Evolutionary conservation across 1,140 invertebrate genomes (phyloP).

Genomic region (Drosophila subobscura): DNA sequence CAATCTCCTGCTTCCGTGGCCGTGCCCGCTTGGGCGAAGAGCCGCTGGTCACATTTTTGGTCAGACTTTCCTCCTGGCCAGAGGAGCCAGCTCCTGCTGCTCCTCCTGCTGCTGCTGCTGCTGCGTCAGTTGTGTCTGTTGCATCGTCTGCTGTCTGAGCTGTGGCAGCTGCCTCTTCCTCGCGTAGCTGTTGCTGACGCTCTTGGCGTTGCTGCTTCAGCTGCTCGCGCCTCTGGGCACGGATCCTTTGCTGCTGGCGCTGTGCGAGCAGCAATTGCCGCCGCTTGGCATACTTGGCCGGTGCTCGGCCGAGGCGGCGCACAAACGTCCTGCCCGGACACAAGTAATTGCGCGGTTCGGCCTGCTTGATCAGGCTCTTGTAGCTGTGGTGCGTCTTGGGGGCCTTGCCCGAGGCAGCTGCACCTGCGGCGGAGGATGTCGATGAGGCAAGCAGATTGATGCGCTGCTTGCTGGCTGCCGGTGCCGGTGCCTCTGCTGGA

Average conservation of each 20-base stretch:
- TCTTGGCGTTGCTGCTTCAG: conserved; percentile 1
- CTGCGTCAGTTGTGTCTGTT: conserved; percentile 5
- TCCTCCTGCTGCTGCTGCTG: conserved; percentile 3
- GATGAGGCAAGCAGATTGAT: conserved; percentile 69
- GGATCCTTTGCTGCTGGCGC: conserved; percentile 70
- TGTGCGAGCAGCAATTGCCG: conserved; percentile 70
- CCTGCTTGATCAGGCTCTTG: conserved; percentile 82
- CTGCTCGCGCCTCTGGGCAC: conserved; percentile 41
- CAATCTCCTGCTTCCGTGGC: conserved; percentile 63
- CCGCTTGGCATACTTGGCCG: conserved; percentile 69
- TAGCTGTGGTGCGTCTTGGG: conserved; percentile 75
- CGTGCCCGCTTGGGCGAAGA: conserved; percentile 67
- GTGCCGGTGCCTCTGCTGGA: conserved; percentile 9
- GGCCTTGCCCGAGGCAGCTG: conserved; percentile 58
- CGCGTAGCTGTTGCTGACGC: conserved; percentile 13
- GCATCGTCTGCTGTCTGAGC: conserved; percentile 19
- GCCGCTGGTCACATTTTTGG: conserved; percentile 5
- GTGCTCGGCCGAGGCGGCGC: conserved; percentile 61
- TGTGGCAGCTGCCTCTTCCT: conserved; percentile 17
- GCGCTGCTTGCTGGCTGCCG: conserved; percentile 43
- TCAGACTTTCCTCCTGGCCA: conserved; percentile 4
- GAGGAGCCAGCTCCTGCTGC: not conserved
- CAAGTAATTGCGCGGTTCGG: conserved; percentile 76
- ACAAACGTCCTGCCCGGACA: conserved; percentile 69
- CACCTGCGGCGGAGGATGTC: conserved; percentile 6